Evolutionary conservation across 2,888 invertebrate genomes (phyloP).

Genomic region (Rhabditoides inermis): DNA sequence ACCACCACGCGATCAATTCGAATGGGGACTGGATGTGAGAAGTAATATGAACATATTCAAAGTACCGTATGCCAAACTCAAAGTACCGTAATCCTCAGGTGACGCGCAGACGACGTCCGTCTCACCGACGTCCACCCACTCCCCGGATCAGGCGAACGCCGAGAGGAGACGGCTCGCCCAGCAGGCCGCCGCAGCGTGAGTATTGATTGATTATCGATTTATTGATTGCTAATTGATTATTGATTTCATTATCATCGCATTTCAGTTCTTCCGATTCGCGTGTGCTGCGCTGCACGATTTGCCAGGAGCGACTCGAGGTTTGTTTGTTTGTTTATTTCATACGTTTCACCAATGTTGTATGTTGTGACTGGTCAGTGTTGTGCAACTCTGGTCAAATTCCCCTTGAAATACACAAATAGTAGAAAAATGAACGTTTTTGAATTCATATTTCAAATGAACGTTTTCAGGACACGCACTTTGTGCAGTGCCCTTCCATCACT

Average conservation of each 20-base stretch:
- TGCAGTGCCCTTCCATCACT: conserved; percentile 93
- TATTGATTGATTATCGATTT: background rate
- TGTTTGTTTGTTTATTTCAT: too few species aligned
- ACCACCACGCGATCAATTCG: too few species aligned
- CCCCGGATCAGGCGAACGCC: conserved; percentile 29
- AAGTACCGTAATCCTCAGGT: too few species aligned
- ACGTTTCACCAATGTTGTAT: too few species aligned
- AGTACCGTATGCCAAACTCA: too few species aligned
- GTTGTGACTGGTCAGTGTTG: too few species aligned
- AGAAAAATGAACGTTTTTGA: too few species aligned
- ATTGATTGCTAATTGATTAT: background rate
- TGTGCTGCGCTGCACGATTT: conserved; percentile 82
- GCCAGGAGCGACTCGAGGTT: conserved; percentile 95
- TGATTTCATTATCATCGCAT: background rate
- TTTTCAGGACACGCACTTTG: conserved; percentile 90
- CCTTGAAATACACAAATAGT: too few species aligned
- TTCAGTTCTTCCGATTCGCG: conserved; percentile 15
- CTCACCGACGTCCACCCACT: conserved; percentile 50
- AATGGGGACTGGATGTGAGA: too few species aligned
- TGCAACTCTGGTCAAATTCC: too few species aligned
- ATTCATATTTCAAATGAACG: conserved; percentile 18
- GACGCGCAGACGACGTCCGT: conserved; percentile 49
- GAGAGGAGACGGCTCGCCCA: background rate
- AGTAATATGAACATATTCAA: too few species aligned
- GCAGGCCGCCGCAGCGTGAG: too few species aligned